phyloP scores from a whole-genome alignment of 2,113 vertebrate species.

The Periophthalmodon schlosseri region DNA sequence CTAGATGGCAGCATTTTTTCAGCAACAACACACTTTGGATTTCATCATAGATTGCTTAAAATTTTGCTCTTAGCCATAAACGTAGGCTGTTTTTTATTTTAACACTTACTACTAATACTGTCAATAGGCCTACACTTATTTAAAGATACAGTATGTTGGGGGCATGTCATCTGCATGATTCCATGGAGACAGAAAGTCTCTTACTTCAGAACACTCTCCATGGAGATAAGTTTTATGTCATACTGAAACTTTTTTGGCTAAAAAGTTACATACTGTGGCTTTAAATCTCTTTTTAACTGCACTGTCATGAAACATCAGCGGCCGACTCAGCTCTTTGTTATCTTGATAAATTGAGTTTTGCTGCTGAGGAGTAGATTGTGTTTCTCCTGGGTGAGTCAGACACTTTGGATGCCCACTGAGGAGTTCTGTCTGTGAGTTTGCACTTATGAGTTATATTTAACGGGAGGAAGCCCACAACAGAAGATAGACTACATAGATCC shows the following conservation, averaged over 20 bases:
- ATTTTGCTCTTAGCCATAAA: too few species aligned
- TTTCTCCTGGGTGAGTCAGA: conserved; percentile 32
- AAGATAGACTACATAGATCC: not conserved
- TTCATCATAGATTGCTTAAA: not conserved
- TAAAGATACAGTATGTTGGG: too few species aligned
- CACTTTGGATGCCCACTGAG: not conserved
- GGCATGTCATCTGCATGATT: too few species aligned
- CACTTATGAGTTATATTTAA: too few species aligned
- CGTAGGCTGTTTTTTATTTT: too few species aligned
- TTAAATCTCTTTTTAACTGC: conserved; percentile 47
- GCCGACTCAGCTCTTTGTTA: conserved; percentile 60
- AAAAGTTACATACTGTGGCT: conserved; percentile 9
- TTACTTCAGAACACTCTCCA: too few species aligned
- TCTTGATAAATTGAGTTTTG: conserved; percentile 63
- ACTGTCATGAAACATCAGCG: conserved; percentile 57
- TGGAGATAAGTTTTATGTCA: too few species aligned
- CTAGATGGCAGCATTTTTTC: conserved; percentile 43
- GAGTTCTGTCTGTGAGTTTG: conserved; percentile 16
- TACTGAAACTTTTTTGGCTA: not conserved
- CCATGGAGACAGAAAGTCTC: too few species aligned
- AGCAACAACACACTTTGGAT: not conserved
- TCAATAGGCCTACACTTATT: too few species aligned
- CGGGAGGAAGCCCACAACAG: not conserved
- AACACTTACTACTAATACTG: too few species aligned
- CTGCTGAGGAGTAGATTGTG: conserved; percentile 53